Percentiles rank a stretch among this genome's conserved stretches.
Evolutionary conservation across 1,140 invertebrate genomes (phyloP).

Genomic region (Caerostris darwini): DNA sequence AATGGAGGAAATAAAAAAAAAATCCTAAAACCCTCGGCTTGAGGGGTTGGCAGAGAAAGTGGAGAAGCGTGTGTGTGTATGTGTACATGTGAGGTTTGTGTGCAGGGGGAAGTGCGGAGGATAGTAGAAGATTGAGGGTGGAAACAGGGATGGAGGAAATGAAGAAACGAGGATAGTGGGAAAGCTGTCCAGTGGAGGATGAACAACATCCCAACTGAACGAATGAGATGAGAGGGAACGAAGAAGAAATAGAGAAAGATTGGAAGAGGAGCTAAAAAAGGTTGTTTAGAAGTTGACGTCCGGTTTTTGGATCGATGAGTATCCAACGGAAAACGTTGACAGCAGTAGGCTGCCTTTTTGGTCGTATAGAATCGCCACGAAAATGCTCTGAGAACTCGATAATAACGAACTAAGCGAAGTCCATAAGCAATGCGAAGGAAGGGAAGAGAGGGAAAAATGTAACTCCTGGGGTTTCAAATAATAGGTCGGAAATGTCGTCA

Average conservation of each 20-base stretch:
- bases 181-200: constrained; percentile 75
- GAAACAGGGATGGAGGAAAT: constrained; percentile 71
- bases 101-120: background rate
- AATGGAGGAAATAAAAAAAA: constrained; percentile 1
- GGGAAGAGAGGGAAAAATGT: constrained; percentile 24
- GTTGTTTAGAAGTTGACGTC: constrained; percentile 73
- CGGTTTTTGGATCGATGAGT: constrained; percentile 73
- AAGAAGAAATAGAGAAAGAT: constrained; percentile 77
- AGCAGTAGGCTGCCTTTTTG: constrained; percentile 63
- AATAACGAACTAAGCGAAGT: constrained; percentile 68
- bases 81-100: background rate
- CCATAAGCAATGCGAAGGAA: constrained; percentile 4
- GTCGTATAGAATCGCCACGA: constrained; percentile 60
- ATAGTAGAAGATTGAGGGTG: constrained; percentile 54
- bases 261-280: constrained; percentile 70
- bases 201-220: constrained; percentile 63
- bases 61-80: constrained; percentile 40
- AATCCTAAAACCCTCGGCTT: constrained; percentile 21
- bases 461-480: constrained; percentile 33
- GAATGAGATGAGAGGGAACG: constrained; percentile 70
- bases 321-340: constrained; percentile 58
- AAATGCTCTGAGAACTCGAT: constrained; percentile 71
- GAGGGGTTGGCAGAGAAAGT: constrained; percentile 43
- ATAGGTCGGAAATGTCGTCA: constrained; percentile 33
- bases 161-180: constrained; percentile 74